These are phyloP conservation scores for Plectrocnemia conspersa DNA, from an alignment of 1,140 invertebrate species.

Conservation along the genomic window DNA sequence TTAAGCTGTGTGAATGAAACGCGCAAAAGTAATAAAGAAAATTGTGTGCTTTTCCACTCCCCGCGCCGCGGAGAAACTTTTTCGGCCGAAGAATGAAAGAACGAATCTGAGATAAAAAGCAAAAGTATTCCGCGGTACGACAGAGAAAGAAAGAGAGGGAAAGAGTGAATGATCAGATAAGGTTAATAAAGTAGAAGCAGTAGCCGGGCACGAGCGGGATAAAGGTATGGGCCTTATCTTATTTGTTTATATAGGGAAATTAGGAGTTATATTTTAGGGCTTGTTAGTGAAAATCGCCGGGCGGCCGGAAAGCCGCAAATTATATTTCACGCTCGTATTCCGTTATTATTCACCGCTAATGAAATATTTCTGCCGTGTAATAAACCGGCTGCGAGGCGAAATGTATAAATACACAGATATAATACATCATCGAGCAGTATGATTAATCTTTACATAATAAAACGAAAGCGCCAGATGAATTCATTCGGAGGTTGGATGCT, in stretches of 20 bases:
- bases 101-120: conserved; percentile 19
- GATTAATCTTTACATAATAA: too few species aligned
- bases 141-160: conserved; percentile 4
- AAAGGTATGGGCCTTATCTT: conserved; percentile 14
- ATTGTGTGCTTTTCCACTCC: conserved; percentile 12
- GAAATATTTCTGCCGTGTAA: too few species aligned
- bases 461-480: too few species aligned
- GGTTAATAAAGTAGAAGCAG: conserved; percentile 21
- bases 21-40: conserved; percentile 9
- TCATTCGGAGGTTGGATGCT: too few species aligned
- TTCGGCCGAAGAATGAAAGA: conserved; percentile 14
- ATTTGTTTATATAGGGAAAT: conserved; percentile 11
- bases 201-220: conserved; percentile 11
- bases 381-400: too few species aligned
- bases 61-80: background rate
- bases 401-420: too few species aligned
- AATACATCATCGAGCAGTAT: too few species aligned
- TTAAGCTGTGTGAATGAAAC: too few species aligned
- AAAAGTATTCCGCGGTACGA: conserved; percentile 5
- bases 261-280: conserved; percentile 4
- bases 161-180: conserved; percentile 25
- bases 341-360: too few species aligned
- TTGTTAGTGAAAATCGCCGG: background rate
- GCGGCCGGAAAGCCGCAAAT: background rate
- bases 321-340: conserved; percentile 4